A percentile compares a stretch with the other conserved stretches of the same genome.
These are phyloP conservation scores for Calliopum simillimum DNA, from an alignment of 2,888 invertebrate genomes.

Conservation along the genomic window DNA sequence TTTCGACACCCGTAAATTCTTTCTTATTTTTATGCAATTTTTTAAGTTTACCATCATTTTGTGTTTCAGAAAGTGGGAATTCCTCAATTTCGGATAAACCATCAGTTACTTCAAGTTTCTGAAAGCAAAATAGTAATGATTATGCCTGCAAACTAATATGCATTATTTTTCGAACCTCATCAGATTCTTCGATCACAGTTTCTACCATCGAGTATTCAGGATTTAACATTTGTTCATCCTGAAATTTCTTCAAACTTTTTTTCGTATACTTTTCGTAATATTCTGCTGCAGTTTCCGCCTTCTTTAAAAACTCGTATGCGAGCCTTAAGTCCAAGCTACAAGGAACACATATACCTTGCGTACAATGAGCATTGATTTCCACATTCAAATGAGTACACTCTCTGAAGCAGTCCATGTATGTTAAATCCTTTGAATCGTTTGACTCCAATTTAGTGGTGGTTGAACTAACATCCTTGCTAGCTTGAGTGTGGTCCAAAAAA, in stretches of 20 bases:
- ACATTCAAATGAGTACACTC: conserved; percentile 48
- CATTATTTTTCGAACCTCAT: no score
- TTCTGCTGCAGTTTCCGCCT: conserved; percentile 45
- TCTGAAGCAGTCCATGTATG: conserved; percentile 50
- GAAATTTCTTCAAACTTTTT: background rate
- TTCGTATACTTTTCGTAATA: conserved; percentile 40
- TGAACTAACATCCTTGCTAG: background rate
- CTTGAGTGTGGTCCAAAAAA: conserved; percentile 22
- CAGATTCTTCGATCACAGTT: no score
- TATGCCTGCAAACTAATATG: no score
- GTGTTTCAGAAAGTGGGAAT: no score
- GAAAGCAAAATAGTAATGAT: no score
- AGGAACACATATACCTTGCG: conserved; percentile 46
- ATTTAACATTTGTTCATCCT: conserved; percentile 5
- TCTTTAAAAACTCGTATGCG: conserved; percentile 49
- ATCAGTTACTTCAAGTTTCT: no score
- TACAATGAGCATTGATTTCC: conserved; percentile 35
- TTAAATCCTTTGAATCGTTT: conserved; percentile 36
- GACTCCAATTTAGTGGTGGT: background rate
- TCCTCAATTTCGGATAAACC: no score
- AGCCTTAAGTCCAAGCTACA: conserved; percentile 48
- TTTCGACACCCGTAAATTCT: no score
- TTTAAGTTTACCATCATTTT: no score
- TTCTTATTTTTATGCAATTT: no score
- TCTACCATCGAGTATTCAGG: no score